Percentiles rank a stretch among this genome's conserved stretches.
Evolutionary conservation across 1,140 invertebrate species (phyloP).

Genomic region (Ostrea denselamellosa): DNA sequence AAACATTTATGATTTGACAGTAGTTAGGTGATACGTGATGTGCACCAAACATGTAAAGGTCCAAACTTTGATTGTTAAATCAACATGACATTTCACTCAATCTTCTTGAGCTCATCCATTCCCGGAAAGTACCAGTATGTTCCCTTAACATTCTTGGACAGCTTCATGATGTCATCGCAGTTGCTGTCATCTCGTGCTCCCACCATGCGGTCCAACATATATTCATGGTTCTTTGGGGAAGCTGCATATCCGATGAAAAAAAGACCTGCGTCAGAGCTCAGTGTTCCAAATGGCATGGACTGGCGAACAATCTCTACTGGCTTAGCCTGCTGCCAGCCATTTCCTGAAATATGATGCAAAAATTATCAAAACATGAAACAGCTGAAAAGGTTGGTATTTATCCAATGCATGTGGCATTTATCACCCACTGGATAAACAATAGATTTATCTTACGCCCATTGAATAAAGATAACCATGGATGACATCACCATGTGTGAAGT

Average conservation of each 20-base stretch:
- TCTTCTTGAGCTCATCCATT: constrained; percentile 67
- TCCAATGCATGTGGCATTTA: too few species aligned
- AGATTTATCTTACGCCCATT: too few species aligned
- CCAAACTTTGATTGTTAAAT: neutral
- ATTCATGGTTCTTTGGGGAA: constrained; percentile 71
- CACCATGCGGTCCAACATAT: constrained; percentile 77
- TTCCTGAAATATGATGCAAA: constrained; percentile 60
- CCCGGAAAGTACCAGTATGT: constrained; percentile 79
- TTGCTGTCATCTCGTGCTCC: constrained; percentile 67
- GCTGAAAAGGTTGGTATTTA: too few species aligned
- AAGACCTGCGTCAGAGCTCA: constrained; percentile 68
- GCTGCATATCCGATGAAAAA: constrained; percentile 77
- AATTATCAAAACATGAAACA: too few species aligned
- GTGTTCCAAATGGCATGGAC: constrained; percentile 73
- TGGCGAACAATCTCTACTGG: constrained; percentile 74
- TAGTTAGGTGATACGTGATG: too few species aligned
- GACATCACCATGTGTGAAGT: too few species aligned
- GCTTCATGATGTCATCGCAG: constrained; percentile 75
- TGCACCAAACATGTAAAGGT: neutral
- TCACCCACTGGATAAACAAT: too few species aligned
- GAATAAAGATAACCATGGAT: too few species aligned
- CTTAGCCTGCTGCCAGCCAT: constrained; percentile 68
- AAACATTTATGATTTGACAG: neutral
- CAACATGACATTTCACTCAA: constrained; percentile 60
- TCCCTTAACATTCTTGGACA: constrained; percentile 73